Conservation (phyloP, 2,113 vertebrate species). For the Paramormyrops kingsleyae region DNA sequence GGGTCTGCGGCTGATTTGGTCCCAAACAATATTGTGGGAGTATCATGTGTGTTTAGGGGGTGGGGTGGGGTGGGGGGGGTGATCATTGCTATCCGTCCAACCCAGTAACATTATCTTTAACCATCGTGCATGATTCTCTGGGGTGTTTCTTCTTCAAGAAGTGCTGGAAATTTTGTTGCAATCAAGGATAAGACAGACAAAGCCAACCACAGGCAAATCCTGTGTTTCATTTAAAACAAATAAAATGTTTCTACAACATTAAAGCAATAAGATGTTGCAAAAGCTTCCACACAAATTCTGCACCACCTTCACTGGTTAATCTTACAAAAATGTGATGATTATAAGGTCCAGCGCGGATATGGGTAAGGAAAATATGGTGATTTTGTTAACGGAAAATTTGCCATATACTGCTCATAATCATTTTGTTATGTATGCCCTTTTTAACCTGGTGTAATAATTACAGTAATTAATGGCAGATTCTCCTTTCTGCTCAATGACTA, state of each 20-base stretch:
- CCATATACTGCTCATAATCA: neutral
- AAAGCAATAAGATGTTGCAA: neutral
- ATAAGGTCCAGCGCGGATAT: neutral
- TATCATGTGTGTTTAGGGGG: too few relatives aligned
- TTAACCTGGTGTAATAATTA: neutral
- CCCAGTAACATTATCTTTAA: neutral
- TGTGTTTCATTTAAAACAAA: neutral
- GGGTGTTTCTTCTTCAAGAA: neutral
- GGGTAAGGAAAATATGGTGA: neutral
- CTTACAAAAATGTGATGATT: neutral
- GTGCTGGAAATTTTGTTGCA: neutral
- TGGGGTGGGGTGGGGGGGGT: too few relatives aligned
- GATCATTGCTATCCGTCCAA: neutral
- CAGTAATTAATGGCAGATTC: neutral
- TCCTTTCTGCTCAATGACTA: neutral
- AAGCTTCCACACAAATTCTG: neutral
- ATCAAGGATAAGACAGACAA: neutral
- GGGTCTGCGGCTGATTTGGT: too few relatives aligned
- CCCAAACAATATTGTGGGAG: neutral
- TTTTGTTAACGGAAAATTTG: neutral
- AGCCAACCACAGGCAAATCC: neutral
- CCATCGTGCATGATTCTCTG: neutral
- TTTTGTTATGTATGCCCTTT: neutral
- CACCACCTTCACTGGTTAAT: neutral
- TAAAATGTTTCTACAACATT: neutral